Conservation (phyloP, 2,888 invertebrate genomes). For the Pyrgus malvae region DNA sequence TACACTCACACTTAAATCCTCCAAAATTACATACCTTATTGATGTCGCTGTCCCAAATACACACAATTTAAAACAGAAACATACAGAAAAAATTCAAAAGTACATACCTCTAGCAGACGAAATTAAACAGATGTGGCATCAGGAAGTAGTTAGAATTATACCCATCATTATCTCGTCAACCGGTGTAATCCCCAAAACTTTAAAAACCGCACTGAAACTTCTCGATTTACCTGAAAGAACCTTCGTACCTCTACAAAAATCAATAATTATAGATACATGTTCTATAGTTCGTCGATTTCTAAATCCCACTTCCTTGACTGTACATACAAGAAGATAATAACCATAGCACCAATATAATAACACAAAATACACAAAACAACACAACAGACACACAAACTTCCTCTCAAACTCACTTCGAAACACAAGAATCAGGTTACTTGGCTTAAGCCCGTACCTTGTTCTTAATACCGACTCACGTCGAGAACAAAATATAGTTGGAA, state of each 20-base stretch:
- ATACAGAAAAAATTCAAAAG: conserved; percentile 11
- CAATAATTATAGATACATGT: conserved; percentile 1
- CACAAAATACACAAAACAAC: no score
- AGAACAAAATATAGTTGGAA: no score
- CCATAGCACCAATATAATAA: no score
- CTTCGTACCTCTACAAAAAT: conserved; percentile 3
- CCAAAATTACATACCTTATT: conserved; percentile 5
- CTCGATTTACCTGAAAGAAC: neutral
- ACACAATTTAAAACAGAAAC: conserved; percentile 1
- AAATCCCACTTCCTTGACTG: neutral
- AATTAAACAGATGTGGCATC: no score
- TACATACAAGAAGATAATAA: neutral
- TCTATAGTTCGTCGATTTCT: conserved; percentile 6
- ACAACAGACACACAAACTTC: no score
- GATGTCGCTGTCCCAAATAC: conserved; percentile 12
- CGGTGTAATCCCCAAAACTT: no score
- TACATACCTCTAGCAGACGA: conserved; percentile 8
- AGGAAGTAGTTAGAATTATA: no score
- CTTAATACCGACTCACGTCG: no score
- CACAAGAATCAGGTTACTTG: no score
- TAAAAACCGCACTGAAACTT: neutral
- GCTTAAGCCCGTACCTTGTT: no score
- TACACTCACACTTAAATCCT: conserved; percentile 3
- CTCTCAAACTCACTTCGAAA: no score
- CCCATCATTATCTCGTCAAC: no score